Percentiles rank a stretch among this genome's conserved stretches.
These are phyloP conservation scores for Porites evermanni DNA, from an alignment of 92 coral and sea anemone genomes.

Conservation along the genomic window DNA sequence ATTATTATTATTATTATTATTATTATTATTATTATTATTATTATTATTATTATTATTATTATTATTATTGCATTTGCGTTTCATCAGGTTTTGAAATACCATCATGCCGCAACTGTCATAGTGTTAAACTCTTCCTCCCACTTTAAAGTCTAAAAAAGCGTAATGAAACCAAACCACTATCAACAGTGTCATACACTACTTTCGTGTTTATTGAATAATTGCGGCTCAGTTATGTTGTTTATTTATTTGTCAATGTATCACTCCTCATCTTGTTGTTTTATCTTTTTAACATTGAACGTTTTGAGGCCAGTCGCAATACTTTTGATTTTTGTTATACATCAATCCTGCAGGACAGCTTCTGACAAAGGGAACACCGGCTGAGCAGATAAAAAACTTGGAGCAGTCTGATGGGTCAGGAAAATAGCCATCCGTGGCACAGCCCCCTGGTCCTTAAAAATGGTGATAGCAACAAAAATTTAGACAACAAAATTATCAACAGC, in stretches of 20 bases:
- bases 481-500: not conserved
- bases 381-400: conserved; percentile 68
- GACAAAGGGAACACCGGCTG: conserved; percentile 27
- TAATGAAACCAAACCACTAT: no score
- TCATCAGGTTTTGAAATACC: no score
- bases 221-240: no score
- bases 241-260: not conserved
- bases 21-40: no score
- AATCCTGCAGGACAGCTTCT: conserved; percentile 69
- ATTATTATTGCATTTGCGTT: no score
- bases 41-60: no score
- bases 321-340: conserved; percentile 45
- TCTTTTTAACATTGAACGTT: conserved; percentile 60
- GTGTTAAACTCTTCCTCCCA: no score
- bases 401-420: conserved; percentile 75
- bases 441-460: conserved; percentile 48
- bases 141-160: no score
- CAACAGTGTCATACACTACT: not conserved
- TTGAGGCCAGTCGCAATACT: conserved; percentile 79
- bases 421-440: conserved; percentile 56
- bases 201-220: not conserved
- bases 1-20: no score
- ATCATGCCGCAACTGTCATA: no score
- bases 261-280: not conserved
- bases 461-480: not conserved